Conservation (phyloP, 2,888 invertebrate species). For the Callimorpha dominula region DNA sequence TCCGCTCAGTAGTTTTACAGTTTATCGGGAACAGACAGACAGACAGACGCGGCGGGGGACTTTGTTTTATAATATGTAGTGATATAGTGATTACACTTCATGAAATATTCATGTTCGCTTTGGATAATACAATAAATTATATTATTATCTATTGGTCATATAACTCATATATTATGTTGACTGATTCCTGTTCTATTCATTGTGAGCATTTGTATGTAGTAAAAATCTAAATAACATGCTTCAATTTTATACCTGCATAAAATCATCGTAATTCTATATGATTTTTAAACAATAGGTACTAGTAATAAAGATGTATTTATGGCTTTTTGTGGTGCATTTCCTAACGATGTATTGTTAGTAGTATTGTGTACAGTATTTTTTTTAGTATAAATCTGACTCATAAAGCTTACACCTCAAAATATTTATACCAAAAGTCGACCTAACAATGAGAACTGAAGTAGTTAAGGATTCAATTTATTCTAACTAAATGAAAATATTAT, state of each 20-base stretch:
- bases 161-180: not conserved
- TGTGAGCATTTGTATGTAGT: not conserved
- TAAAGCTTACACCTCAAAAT: too few relatives aligned
- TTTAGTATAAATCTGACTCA: too few relatives aligned
- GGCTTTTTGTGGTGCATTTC: not conserved
- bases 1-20: too few relatives aligned
- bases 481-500: too few relatives aligned
- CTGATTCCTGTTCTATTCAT: not conserved
- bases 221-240: not conserved
- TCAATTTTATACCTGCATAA: not conserved
- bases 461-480: too few relatives aligned
- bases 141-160: not conserved
- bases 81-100: not conserved
- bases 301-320: constrained; percentile 4
- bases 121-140: not conserved
- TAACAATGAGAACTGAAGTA: too few relatives aligned
- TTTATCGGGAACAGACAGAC: too few relatives aligned
- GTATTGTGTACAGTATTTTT: not conserved
- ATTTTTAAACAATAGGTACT: constrained; percentile 5
- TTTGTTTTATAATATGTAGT: too few relatives aligned
- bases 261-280: not conserved
- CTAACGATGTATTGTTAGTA: not conserved
- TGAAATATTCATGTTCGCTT: not conserved
- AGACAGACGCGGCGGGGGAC: too few relatives aligned
- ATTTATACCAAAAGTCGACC: too few relatives aligned